A percentile compares a stretch with the other conserved stretches of the same genome.
Conservation (phyloP, 1,140 invertebrate species). For the Drosophila willistoni region DNA sequence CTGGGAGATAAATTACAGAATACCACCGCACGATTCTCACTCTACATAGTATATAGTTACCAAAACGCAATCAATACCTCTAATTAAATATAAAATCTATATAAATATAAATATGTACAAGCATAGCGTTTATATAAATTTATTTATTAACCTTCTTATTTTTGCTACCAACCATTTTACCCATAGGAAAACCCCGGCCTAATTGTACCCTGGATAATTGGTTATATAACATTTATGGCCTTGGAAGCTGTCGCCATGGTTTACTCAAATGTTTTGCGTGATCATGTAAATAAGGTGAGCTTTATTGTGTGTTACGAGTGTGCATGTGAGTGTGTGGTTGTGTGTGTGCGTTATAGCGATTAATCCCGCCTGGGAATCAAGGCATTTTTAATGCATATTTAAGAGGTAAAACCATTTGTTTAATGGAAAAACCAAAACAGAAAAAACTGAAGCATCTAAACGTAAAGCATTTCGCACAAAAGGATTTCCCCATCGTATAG, state of each 20-base stretch:
- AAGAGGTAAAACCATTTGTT: conserved; percentile 59
- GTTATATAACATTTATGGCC: conserved; percentile 89
- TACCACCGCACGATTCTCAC: conserved; percentile 25
- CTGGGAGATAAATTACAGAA: conserved; percentile 66
- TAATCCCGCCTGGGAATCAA: conserved; percentile 5
- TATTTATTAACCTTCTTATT: conserved; percentile 2
- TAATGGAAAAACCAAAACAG: conserved; percentile 44
- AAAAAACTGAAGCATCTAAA: background rate
- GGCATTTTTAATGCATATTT: conserved; percentile 65
- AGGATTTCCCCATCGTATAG: conserved; percentile 19
- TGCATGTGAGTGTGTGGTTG: background rate
- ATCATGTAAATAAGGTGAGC: conserved; percentile 90
- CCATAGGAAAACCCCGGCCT: conserved; percentile 87
- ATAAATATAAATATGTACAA: background rate
- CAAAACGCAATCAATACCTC: conserved; percentile 61
- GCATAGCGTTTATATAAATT: conserved; percentile 11
- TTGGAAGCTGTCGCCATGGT: conserved; percentile 90
- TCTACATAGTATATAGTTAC: conserved; percentile 21
- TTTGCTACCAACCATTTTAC: conserved; percentile 13
- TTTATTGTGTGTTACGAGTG: background rate
- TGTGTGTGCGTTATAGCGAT: background rate
- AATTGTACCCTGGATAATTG: conserved; percentile 89
- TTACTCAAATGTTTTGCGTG: conserved; percentile 89
- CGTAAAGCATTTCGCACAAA: conserved; percentile 37
- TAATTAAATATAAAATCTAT: conserved; percentile 28